A percentile compares a stretch with the other conserved stretches of the same genome.
Evolutionary conservation across 2,888 invertebrate species (phyloP).

Genomic region (Erynnis tages): DNA sequence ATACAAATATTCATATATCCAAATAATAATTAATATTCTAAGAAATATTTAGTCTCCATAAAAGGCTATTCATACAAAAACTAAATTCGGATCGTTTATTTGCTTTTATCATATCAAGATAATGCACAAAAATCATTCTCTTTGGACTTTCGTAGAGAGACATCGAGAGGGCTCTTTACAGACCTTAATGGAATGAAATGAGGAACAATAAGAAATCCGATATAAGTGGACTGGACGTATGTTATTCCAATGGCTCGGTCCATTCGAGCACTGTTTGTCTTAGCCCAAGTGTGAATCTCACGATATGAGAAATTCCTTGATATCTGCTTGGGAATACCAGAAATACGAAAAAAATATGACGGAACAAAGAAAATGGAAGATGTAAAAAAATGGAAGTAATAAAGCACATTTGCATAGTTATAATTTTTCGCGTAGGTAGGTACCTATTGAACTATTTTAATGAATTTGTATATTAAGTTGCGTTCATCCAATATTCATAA

Average conservation of each 20-base stretch:
- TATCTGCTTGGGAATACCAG: slow-evolving; percentile 10
- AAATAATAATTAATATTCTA: no score
- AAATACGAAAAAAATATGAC: slow-evolving; percentile 8
- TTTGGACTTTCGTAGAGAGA: slow-evolving; percentile 6
- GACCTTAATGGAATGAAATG: slow-evolving; percentile 55
- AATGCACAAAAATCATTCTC: neutral
- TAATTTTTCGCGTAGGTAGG: no score
- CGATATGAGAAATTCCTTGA: slow-evolving; percentile 32
- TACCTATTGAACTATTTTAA: no score
- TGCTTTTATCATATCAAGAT: neutral
- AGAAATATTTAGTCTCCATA: no score
- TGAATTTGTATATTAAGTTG: no score
- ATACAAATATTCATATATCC: no score
- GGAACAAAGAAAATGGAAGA: slow-evolving; percentile 9
- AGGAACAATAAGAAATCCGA: slow-evolving; percentile 76
- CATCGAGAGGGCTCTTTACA: slow-evolving; percentile 10
- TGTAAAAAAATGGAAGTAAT: no score
- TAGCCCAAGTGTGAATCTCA: slow-evolving; percentile 39
- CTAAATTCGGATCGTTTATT: no score
- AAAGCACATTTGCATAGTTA: no score
- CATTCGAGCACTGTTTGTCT: slow-evolving; percentile 50
- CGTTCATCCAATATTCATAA: no score
- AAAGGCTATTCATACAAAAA: no score
- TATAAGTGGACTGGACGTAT: slow-evolving; percentile 66
- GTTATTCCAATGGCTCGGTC: slow-evolving; percentile 61